phyloP scores from a whole-genome alignment of 1,140 invertebrate species.

The Scaptomyza hsui region DNA sequence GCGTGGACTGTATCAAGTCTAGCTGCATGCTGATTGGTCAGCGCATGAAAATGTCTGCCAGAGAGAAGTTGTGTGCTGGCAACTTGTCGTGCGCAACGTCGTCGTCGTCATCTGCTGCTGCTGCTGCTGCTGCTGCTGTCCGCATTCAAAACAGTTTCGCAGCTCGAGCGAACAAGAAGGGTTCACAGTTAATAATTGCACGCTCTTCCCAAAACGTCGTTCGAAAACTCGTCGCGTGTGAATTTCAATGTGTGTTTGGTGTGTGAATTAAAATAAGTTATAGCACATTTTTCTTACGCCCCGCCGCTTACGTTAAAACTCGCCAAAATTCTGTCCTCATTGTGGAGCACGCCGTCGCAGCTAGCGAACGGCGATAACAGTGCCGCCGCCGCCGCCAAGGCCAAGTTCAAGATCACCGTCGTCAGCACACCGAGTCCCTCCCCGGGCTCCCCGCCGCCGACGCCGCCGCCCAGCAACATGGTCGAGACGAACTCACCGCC shows the following conservation, averaged over 20 bases:
- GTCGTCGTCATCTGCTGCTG: conserved; percentile 12
- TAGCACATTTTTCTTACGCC: neutral
- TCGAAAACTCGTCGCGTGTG: conserved; percentile 25
- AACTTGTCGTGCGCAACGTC: conserved; percentile 57
- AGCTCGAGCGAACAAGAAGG: conserved; percentile 78
- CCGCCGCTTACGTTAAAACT: conserved; percentile 16
- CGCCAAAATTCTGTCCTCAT: conserved; percentile 83
- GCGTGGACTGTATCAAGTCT: conserved; percentile 31
- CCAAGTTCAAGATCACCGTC: conserved; percentile 81
- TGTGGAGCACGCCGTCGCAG: conserved; percentile 80
- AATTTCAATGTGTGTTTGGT: conserved; percentile 1
- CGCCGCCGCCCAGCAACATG: conserved; percentile 66
- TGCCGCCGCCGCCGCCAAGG: conserved; percentile 47
- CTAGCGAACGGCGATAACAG: conserved; percentile 64
- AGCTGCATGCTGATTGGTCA: conserved; percentile 43
- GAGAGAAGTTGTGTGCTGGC: conserved; percentile 10
- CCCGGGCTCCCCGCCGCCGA: conserved; percentile 64
- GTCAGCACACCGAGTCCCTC: conserved; percentile 78
- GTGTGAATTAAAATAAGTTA: conserved; percentile 16
- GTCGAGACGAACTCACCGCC: conserved; percentile 77
- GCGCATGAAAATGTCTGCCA: conserved; percentile 52
- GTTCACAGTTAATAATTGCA: conserved; percentile 38
- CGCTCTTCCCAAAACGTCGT: neutral
- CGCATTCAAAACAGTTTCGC: conserved; percentile 76
- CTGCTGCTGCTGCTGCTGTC: neutral